These are phyloP conservation scores for Dryadula phaetusa DNA, from an alignment of 2,888 invertebrate genomes.

Conservation along the genomic window DNA sequence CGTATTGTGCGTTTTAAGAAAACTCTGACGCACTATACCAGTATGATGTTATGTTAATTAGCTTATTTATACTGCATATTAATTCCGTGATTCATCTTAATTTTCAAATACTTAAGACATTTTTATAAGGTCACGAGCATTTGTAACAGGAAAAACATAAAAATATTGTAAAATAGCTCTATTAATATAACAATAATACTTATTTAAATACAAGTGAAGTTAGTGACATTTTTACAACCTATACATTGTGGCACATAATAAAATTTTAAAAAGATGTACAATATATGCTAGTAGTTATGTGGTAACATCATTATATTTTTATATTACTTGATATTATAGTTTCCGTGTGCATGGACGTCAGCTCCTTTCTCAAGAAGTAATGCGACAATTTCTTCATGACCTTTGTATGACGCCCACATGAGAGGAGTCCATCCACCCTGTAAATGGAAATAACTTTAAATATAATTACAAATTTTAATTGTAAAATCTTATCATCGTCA, in stretches of 20 bases:
- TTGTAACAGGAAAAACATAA: slow-evolving; percentile 4
- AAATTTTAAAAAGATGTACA: neutral
- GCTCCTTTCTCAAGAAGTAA: slow-evolving; percentile 93
- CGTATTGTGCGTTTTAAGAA: neutral
- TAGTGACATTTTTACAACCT: slow-evolving; percentile 25
- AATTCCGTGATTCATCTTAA: neutral
- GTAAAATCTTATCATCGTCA: neutral
- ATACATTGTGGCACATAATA: neutral
- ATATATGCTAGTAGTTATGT: neutral
- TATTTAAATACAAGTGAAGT: slow-evolving; percentile 21
- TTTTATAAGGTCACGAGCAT: slow-evolving; percentile 7
- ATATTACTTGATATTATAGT: slow-evolving; percentile 90
- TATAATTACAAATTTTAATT: neutral
- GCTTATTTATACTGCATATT: neutral
- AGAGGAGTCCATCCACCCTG: slow-evolving; percentile 98
- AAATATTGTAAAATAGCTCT: slow-evolving; percentile 14
- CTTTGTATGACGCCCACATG: slow-evolving; percentile 99
- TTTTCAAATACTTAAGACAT: neutral
- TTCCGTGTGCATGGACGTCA: slow-evolving; percentile 97
- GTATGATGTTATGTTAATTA: neutral
- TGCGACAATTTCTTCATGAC: slow-evolving; percentile 89
- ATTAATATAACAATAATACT: slow-evolving; percentile 18
- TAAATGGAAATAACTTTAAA: slow-evolving; percentile 42
- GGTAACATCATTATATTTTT: neutral
- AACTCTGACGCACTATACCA: neutral